Evolutionary conservation across 2,888 invertebrate species (phyloP).

Genomic region (Hypolimnas misippus): DNA sequence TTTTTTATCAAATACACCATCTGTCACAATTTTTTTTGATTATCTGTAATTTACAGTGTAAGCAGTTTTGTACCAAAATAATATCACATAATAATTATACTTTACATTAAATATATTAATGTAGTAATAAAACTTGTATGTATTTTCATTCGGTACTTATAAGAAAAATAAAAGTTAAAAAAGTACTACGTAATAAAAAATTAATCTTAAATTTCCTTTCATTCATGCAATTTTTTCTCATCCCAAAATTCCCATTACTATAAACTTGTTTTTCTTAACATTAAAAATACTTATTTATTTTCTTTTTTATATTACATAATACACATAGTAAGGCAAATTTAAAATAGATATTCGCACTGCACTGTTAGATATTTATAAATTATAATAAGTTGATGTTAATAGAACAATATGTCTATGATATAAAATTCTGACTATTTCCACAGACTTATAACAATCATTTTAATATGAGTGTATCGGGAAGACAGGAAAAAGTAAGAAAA

Average conservation of each 20-base stretch:
- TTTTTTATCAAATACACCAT: neutral
- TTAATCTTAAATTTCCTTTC: neutral
- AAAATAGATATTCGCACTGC: constrained; percentile 29
- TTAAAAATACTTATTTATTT: constrained; percentile 23
- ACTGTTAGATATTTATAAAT: constrained; percentile 14
- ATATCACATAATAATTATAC: constrained; percentile 1
- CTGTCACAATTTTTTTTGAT: neutral
- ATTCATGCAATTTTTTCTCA: constrained; percentile 16
- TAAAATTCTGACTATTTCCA: neutral
- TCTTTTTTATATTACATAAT: constrained; percentile 21
- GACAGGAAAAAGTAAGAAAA: constrained; percentile 1
- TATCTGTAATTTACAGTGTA: neutral
- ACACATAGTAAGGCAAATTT: constrained; percentile 33
- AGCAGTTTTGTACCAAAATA: neutral
- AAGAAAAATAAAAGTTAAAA: constrained; percentile 3
- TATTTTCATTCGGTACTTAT: neutral
- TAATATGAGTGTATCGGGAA: neutral
- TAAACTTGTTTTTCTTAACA: constrained; percentile 17
- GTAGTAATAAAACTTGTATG: neutral
- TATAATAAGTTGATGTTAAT: constrained; percentile 5
- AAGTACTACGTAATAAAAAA: neutral
- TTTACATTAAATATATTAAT: neutral
- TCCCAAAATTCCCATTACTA: constrained; percentile 1
- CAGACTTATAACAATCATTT: constrained; percentile 1
- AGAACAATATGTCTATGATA: constrained; percentile 6